Evolutionary conservation across 2,797 vertebrate species (phyloP), one percentile per base, ranked within the genome.

Genomic region (Anisognathus igniventris): DNA sequence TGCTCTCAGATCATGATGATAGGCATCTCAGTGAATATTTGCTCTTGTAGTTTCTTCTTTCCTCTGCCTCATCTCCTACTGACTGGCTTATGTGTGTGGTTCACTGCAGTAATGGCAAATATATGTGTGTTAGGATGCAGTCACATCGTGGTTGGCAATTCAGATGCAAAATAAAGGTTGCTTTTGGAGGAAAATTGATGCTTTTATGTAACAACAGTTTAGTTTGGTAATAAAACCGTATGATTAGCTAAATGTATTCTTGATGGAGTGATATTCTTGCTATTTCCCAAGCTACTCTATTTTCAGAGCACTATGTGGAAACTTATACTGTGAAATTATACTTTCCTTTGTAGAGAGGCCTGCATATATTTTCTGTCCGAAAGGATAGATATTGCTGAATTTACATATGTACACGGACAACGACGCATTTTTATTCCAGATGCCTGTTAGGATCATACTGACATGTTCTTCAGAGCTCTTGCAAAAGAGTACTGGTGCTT

Each of bases 1-100:
- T 96, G 95, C 96, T 97, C 95, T 96, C 92, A 56, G 67, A 85
- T 97, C 97, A 97, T 97, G 98, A 97, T 98, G 97, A 94, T 97
- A 94, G 96, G 96, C 94, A 96, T 97, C 97, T 98, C 97, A 94
- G 83, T 95, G 97, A 98, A 96, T 98, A 97, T 98, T 98, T 96
- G 73, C 86, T 98, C 92, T 94, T 81, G 51, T 88, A 94, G 33
- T 67, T 96, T 84, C 90, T 97, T 95, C 92, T 83, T 92, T 96
- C 58, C 35, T 94, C 79, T 95, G 76, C 77, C 62, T 97, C 92
- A 80, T 94, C 19, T 95, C 47, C 64, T 95, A 60, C 61, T 82
- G 95, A 50, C 74, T 93, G 35, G 44, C 58, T 94, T 94, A 27
- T 72, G 80, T 44, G 31, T 58, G 22, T 84, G 65, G 73, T 79